Base-by-base conservation (phyloP, 2,113 vertebrate species). In the Lanius ludovicianus region DNA sequence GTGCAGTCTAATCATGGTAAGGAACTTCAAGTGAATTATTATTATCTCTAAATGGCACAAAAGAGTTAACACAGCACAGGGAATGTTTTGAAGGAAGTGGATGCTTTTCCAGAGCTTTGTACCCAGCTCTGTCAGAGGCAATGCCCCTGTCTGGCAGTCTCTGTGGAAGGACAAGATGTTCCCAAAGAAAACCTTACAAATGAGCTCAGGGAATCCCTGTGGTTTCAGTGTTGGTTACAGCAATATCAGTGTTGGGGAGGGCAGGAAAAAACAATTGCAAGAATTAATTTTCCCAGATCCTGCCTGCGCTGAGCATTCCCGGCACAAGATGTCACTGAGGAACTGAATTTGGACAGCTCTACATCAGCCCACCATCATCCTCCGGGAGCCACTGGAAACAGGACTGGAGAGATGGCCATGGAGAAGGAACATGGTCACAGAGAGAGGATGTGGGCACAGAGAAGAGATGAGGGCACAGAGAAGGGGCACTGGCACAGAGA, bases 1-100 rank as follows among this genome's bases (percentile, higher is more conserved):
- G 55, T 3, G 1, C 33, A 64, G 10, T 37, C 73, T 65, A 4
- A 0, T 69, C 4, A 2, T 0, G 0, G 44, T 3, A 2, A 62
- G 9, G 35, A 49, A 35, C n/a, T 57, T 41, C 3, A 6, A 12
- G 50, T 62, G 41, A 64, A 42, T 73, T 49, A 21, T 37, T 87
- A 46, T 56, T 76, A 3, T 2, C 57, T 56, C 19, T 56, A 37
- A 83, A 46, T 14, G 30, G 6, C 25, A 68, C 1, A 3, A 14
- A 87, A 87, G 69, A 17, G 44, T 87, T 82, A 53, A 10, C 1
- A 1, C 69, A 44, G 18, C 1, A 1, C 65, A 44, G 41, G 35
- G 23, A 88, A 56, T 37, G 37, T 41, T 59, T 63, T 11, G 33
- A 68, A 76, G 33, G 62, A 85, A 82, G 59, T 6, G 6, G 27